Conservation (phyloP, 2,888 invertebrate genomes). For the Polyommatus iphigenia region DNA sequence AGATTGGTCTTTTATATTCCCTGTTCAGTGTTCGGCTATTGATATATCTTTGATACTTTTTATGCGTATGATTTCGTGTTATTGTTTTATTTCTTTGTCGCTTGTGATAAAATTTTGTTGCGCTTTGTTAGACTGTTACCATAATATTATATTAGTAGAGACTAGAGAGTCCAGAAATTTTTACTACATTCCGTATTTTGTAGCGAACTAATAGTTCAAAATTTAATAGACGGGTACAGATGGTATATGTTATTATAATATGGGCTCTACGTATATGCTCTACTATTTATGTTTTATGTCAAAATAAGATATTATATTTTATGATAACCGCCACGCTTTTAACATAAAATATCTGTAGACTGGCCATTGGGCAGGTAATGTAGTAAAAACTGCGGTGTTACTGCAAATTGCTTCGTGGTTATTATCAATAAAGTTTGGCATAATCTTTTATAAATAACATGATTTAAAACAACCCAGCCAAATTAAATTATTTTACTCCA, state of each 20-base stretch:
- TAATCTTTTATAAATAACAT: background rate
- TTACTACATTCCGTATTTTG: too few species aligned
- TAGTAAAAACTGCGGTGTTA: conserved; percentile 2
- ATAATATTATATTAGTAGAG: background rate
- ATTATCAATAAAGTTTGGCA: background rate
- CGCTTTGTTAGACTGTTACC: background rate
- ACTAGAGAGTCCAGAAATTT: too few species aligned
- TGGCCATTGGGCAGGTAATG: background rate
- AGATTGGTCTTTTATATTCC: conserved; percentile 29
- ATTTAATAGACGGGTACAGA: too few species aligned
- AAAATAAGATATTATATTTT: too few species aligned
- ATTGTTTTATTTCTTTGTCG: conserved; percentile 7
- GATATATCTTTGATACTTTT: conserved; percentile 3
- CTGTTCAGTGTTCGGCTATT: background rate
- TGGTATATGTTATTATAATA: too few species aligned
- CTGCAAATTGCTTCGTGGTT: background rate
- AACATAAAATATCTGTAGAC: background rate
- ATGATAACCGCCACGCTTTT: background rate
- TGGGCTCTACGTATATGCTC: background rate
- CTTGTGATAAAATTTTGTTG: background rate
- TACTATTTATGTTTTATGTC: background rate
- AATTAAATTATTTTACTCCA: background rate
- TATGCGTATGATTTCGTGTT: conserved; percentile 4
- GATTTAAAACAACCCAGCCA: background rate
- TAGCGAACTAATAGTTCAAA: too few species aligned